Conservation (phyloP, 2,797 vertebrate species). For the Notamacropus eugenii region DNA sequence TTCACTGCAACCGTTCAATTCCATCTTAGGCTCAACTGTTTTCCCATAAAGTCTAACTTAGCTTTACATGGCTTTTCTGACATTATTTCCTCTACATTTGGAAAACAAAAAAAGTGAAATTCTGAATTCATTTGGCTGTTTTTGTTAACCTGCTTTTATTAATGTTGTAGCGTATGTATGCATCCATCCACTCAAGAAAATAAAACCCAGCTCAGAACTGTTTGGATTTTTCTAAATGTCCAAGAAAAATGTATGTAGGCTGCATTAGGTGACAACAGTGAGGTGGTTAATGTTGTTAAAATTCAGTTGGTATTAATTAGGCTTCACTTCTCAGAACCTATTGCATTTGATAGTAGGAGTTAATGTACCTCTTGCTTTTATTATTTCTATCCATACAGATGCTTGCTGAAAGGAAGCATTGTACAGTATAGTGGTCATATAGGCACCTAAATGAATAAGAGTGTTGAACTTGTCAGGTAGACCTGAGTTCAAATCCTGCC, state of each 20-base stretch:
- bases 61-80: constrained; percentile 25
- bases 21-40: constrained; percentile 11
- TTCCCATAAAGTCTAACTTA: neutral
- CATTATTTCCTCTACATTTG: neutral
- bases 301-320: neutral
- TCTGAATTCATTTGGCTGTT: neutral
- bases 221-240: neutral
- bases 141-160: constrained; percentile 7
- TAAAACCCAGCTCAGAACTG: constrained; percentile 28
- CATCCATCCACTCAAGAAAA: constrained; percentile 25
- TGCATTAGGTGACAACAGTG: neutral
- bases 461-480: neutral
- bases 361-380: neutral
- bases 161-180: neutral
- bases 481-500: neutral
- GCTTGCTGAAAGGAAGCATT: neutral
- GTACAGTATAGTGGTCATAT: neutral
- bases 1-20: constrained; percentile 71
- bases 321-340: neutral
- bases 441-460: neutral
- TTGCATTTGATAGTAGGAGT: neutral
- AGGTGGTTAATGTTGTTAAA: neutral
- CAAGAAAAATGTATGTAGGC: neutral
- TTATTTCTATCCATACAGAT: neutral
- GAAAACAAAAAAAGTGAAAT: constrained; percentile 39